These are phyloP conservation scores for Urocitellus parryii DNA, from an alignment of 2,113 vertebrate genomes.

Conservation along the genomic window DNA sequence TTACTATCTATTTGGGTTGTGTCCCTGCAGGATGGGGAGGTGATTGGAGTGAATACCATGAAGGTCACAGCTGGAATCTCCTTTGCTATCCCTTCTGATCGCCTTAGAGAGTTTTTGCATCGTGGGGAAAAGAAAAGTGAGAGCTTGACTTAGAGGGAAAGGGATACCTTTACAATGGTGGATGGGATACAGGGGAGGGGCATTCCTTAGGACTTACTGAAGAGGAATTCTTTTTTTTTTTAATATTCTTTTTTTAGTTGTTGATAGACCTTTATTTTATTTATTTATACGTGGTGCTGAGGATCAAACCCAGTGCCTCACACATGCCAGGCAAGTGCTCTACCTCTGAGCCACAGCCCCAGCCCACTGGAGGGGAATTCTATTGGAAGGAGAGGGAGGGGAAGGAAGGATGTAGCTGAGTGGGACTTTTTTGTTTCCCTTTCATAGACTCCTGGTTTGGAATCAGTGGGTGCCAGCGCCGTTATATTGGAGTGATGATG, in stretches of 20 bases:
- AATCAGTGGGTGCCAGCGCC: conserved; percentile 86
- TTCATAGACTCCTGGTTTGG: conserved; percentile 90
- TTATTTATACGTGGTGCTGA: no score
- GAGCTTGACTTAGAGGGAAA: conserved; percentile 56
- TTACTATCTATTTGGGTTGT: conserved; percentile 54
- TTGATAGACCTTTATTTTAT: no score
- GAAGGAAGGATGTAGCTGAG: accelerated
- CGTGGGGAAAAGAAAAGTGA: conserved; percentile 91
- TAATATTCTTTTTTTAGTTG: no score
- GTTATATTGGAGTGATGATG: conserved; percentile 98
- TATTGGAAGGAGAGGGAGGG: background rate
- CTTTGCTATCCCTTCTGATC: conserved; percentile 97
- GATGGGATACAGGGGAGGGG: background rate
- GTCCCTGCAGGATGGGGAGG: conserved; percentile 94
- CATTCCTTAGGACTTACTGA: background rate
- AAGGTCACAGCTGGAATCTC: conserved; percentile 98
- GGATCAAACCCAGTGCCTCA: no score
- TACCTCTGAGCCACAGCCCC: no score
- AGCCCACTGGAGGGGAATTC: background rate
- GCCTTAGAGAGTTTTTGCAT: conserved; percentile 91
- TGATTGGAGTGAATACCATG: conserved; percentile 99
- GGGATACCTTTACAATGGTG: background rate
- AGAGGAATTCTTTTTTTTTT: background rate
- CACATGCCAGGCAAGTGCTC: no score
- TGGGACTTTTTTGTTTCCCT: conserved; percentile 29